A percentile compares a stretch with the other conserved stretches of the same genome.
Evolutionary conservation across 2,888 invertebrate species (phyloP).

Genomic region (Trachelus stipa): DNA sequence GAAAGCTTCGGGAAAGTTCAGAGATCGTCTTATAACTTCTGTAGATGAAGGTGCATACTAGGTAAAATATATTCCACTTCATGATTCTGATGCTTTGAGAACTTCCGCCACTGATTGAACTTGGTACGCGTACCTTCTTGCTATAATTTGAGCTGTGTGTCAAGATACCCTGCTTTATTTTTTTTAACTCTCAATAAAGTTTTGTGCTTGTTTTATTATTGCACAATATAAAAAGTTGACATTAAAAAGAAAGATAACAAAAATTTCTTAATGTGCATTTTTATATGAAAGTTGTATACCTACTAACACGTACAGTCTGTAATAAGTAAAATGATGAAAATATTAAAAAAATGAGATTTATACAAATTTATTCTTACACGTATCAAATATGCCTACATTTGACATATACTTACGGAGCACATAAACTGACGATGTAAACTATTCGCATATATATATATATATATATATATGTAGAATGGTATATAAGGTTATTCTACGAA

Average conservation of each 20-base stretch:
- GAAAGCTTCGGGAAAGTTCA: conserved; percentile 32
- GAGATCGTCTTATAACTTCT: conserved; percentile 33
- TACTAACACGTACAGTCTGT: not conserved
- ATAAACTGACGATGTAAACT: not conserved
- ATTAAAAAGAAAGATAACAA: not conserved
- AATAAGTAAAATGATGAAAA: not conserved
- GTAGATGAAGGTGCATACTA: conserved; percentile 41
- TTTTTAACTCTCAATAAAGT: conserved; percentile 6
- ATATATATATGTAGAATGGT: too few relatives aligned
- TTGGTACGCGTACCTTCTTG: conserved; percentile 47
- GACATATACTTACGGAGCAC: not conserved
- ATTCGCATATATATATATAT: not conserved
- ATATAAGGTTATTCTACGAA: too few relatives aligned
- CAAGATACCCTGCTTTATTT: not conserved
- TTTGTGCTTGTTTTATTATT: not conserved
- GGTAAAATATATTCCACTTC: conserved; percentile 41
- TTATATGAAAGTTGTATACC: not conserved
- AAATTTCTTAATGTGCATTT: not conserved
- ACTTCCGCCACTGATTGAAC: conserved; percentile 41
- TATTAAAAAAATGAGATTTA: not conserved
- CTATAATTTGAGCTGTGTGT: conserved; percentile 32
- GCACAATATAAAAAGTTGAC: not conserved
- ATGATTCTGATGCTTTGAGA: conserved; percentile 43
- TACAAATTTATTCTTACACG: not conserved
- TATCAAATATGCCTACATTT: too few relatives aligned